phyloP scores from a whole-genome alignment of 2,888 invertebrate genomes.

The Pomacea canaliculata region DNA sequence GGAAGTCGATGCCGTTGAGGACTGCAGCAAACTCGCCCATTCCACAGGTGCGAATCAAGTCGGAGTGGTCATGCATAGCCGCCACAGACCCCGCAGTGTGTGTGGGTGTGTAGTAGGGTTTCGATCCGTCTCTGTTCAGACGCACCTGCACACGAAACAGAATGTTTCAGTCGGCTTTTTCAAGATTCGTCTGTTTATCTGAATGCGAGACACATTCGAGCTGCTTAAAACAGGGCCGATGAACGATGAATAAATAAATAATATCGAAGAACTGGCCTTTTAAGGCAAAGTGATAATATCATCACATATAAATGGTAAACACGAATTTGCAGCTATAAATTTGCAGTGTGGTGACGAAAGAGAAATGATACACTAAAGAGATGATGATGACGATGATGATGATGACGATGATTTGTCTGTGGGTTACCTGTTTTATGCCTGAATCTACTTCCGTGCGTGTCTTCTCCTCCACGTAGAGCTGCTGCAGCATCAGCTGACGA shows the following conservation, averaged over 20 bases:
- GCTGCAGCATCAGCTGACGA: constrained; percentile 54
- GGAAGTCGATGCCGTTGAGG: constrained; percentile 60
- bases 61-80: constrained; percentile 56
- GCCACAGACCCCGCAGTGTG: constrained; percentile 31
- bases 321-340: no score
- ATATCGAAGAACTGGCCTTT: no score
- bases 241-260: no score
- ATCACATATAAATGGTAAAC: no score
- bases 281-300: no score
- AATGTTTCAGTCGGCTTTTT: not conserved
- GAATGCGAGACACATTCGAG: no score
- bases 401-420: no score
- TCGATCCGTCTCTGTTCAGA: constrained; percentile 3
- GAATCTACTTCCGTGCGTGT: constrained; percentile 41
- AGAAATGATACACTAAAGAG: no score
- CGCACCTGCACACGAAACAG: constrained; percentile 4
- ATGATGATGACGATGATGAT: no score
- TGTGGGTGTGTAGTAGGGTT: constrained; percentile 10
- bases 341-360: no score
- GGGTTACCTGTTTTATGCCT: constrained; percentile 29
- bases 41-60: constrained; percentile 51
- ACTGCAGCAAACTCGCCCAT: constrained; percentile 52
- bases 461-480: constrained; percentile 49
- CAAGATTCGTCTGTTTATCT: not conserved
- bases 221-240: no score